Conservation (phyloP, 2,113 vertebrate genomes). For the Coregonus clupeaformis region DNA sequence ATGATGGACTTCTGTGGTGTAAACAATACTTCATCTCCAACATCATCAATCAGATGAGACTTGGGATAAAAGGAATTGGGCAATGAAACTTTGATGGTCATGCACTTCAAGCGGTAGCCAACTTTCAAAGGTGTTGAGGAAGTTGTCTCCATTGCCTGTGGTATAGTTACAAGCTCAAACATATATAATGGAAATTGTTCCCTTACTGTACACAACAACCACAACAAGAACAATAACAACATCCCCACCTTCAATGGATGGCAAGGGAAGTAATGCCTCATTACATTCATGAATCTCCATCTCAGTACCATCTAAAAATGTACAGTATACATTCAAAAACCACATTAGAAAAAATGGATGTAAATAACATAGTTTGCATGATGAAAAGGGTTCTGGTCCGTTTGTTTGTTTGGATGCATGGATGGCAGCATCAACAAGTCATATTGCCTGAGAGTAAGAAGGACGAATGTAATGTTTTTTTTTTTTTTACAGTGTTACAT, state of each 20-base stretch:
- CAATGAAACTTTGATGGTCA: slow-evolving; percentile 50
- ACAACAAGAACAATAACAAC: no score
- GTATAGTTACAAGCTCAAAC: no score
- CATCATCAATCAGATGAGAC: slow-evolving; percentile 34
- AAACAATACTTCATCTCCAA: slow-evolving; percentile 40
- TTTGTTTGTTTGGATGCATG: no score
- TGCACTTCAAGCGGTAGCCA: slow-evolving; percentile 27
- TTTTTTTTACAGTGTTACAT: not conserved
- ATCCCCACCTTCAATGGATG: no score
- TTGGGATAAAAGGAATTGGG: slow-evolving; percentile 27
- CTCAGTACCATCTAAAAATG: not conserved
- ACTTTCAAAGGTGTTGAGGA: slow-evolving; percentile 30
- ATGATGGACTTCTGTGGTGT: slow-evolving; percentile 23
- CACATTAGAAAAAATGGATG: not conserved
- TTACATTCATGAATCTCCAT: not conserved
- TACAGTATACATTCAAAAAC: not conserved
- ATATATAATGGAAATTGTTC: no score
- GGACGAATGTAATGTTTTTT: no score
- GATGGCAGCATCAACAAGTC: no score
- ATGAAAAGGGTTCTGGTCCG: no score
- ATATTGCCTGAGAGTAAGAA: no score
- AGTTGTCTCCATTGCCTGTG: no score
- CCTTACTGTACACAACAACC: no score
- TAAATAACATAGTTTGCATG: not conserved
- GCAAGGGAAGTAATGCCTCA: no score